A percentile compares a stretch with the other conserved stretches of the same genome.
These are phyloP conservation scores for Erythrocercus mccallii DNA, from an alignment of 2,113 vertebrate species.

Conservation along the genomic window DNA sequence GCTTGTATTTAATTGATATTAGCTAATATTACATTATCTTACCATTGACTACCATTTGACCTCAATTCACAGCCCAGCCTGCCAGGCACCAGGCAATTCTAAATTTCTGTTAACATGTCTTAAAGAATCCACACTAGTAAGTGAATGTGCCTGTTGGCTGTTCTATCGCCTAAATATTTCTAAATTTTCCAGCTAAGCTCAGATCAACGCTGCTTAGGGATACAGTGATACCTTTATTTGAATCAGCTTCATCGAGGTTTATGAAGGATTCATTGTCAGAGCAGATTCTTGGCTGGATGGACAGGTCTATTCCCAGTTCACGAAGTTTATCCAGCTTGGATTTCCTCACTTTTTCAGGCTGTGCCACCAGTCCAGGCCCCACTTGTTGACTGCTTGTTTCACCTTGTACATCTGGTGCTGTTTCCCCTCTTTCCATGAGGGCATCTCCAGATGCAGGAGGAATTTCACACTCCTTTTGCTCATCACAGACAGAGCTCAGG, in stretches of 20 bases:
- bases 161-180: not conserved
- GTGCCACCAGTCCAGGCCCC: not conserved
- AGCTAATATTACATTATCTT: not conserved
- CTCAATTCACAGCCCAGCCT: not conserved
- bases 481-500: not conserved
- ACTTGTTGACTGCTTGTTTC: not conserved
- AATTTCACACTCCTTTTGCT: not conserved
- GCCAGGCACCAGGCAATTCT: not conserved
- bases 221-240: slow-evolving; percentile 78
- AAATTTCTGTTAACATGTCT: not conserved
- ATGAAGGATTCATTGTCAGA: slow-evolving; percentile 83
- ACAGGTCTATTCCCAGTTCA: slow-evolving; percentile 86
- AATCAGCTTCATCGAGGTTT: slow-evolving; percentile 81
- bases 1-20: not conserved
- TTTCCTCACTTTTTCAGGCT: slow-evolving; percentile 69
- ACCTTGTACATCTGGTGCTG: not conserved
- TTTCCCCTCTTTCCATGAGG: not conserved
- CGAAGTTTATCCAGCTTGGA: slow-evolving; percentile 84
- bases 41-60: not conserved
- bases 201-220: not conserved
- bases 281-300: slow-evolving; percentile 82
- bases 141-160: not conserved
- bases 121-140: not conserved
- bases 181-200: not conserved
- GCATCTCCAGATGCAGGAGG: not conserved